Evolutionary conservation across 1,140 invertebrate genomes (phyloP), one percentile per base, ranked within the genome.

Genomic region (Tetramorium alpestre): DNA sequence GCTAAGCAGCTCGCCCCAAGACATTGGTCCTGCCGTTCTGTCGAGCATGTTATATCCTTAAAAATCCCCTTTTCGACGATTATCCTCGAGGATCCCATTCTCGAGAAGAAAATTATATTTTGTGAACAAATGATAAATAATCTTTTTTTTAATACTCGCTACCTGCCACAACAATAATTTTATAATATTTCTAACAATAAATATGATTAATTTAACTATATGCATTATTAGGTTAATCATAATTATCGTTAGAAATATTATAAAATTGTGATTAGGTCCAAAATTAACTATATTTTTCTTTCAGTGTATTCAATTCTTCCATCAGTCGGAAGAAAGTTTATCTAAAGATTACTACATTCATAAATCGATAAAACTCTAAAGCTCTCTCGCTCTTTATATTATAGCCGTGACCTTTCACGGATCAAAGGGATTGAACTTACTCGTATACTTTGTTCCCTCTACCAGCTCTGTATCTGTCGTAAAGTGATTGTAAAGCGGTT

Each of bases 391-490:
- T 22, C 1, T 44, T 44, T 44, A 41, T 11, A 64, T 38, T 56
- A 47, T 25, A 38, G 3, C 22, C 41, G 5, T 16, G 18, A 13
- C 7, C 0, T 44, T 72, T 58, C 33, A 18, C 11, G 13, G 5
- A 10, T 70, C 13, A 5, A 38, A 60, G 13, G 22, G 10, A 49
- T 25, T 16, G 18, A 18, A 82, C 90, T 90, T n/a, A 92, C 87
- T 87, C 88, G 8, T 90, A 87, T n/a, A 85, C 25, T 78, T 91
- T 93, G 28, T 92, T 91, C 16, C 72, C 78, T 54, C 76, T 85
- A 65, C 90, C 92, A 22, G 62, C 80, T 28, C 56, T 88, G 70
- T 92, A 92, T 41, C 87, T 87, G 28, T 94, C 90, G 28, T 89
- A 92, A 16, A 92, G 65, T 10, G 87, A 82, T 47, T 91, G 89